Conservation (phyloP, 2,113 vertebrate species). For the Mobula hypostoma region DNA sequence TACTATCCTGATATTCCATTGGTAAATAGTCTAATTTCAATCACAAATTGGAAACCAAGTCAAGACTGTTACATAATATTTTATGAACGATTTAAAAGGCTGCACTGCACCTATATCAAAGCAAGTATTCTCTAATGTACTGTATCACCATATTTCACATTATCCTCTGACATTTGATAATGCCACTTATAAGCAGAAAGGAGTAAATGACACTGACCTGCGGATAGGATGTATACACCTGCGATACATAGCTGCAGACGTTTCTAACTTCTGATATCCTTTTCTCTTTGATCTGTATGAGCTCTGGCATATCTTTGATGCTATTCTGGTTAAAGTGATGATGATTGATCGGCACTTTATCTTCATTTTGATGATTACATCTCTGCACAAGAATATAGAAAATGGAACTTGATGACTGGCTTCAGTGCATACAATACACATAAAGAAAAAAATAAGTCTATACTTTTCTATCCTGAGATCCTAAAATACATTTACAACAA, state of each 20-base stretch:
- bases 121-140: background rate
- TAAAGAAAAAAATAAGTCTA: background rate
- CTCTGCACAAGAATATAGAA: conserved; percentile 13
- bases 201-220: conserved; percentile 15
- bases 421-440: background rate
- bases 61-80: background rate
- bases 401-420: too few relatives aligned
- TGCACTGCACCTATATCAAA: background rate
- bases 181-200: background rate
- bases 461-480: background rate
- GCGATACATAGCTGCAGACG: background rate
- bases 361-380: background rate
- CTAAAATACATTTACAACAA: background rate
- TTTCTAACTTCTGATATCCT: background rate
- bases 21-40: background rate
- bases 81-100: background rate
- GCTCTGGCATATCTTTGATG: background rate
- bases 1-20: background rate
- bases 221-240: background rate
- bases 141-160: background rate
- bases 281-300: conserved; percentile 19
- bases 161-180: background rate
- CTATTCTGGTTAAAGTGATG: background rate
- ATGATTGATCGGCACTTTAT: background rate
- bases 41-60: background rate